Evolutionary conservation across 2,888 invertebrate genomes (phyloP), one percentile per base, ranked within the genome.

Genomic region (Xestia rhomboidea): DNA sequence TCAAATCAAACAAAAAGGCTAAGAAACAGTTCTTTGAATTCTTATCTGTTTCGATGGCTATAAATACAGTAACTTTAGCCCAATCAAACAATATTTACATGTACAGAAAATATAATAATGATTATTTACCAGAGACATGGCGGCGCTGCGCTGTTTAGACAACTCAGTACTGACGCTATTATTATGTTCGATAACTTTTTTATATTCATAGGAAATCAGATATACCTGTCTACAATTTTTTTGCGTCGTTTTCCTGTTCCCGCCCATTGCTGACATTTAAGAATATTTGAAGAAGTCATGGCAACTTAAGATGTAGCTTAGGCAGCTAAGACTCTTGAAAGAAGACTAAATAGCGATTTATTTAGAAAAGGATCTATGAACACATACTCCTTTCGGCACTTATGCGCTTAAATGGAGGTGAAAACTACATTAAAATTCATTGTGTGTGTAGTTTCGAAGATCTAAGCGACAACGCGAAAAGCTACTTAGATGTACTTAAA

Each of bases 61-160:
- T 46, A 49, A 64, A 70, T 41, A 66, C 30, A 49, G 41, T 10
- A 57, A 13, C 30, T 51, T 46, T 62, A 60, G 15, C 27, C 15
- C 38, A 30, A 67, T 62, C 38, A 46, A 81, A 62, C 18, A 30
- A 46, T 62, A 64, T 64, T 46, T 38, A 13, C 4, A 46, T 44
- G 13, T 27, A 51, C 18, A 41, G 18, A 72, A 81, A 44, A 57
- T 38, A 24, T 49, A 30, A 34, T 74, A 67, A 67, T 46, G 27
- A 74, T 62, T 74, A 46, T 44, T 68, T 67, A 54, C n/a, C 51
- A 15, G 15, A 34, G 13, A n/a, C 41, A 66, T 49, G 6, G n/a
- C 10, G n/a, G n/a, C n/a, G n/a, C n/a, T n/a, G n/a, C n/a, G n/a
- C 24, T 82, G 27, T 76, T 82, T 76, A 68, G 8, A 54, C 46